Evolutionary conservation across 2,113 vertebrate species (phyloP).

Genomic region (Syngnathoides biaculeatus): DNA sequence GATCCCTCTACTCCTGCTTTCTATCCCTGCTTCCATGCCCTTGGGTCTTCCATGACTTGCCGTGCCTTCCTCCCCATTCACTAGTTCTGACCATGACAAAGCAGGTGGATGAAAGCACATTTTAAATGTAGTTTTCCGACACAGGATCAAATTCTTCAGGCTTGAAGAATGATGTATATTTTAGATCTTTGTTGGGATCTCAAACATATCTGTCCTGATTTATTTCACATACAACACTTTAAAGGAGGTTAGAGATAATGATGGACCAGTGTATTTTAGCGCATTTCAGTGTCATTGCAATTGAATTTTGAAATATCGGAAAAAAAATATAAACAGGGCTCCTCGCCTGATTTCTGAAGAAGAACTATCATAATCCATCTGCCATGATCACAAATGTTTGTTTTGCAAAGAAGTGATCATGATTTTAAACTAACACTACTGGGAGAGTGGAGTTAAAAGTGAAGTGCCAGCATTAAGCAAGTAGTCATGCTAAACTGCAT

Average conservation of each 20-base stretch:
- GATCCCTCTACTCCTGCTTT: too few relatives aligned
- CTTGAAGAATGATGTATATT: not conserved
- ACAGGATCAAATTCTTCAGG: not conserved
- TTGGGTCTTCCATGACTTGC: too few relatives aligned
- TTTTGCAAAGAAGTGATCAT: not conserved
- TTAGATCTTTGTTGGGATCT: not conserved
- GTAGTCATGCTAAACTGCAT: conserved; percentile 29
- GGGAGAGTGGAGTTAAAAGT: conserved; percentile 9
- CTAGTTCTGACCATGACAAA: too few relatives aligned
- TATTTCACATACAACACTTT: not conserved
- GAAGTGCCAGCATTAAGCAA: conserved; percentile 24
- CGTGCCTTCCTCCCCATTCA: too few relatives aligned
- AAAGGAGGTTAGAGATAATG: not conserved
- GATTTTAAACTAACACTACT: conserved; percentile 17
- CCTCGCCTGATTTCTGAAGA: not conserved
- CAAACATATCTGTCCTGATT: too few relatives aligned
- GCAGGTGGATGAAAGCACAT: not conserved
- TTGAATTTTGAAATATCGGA: not conserved
- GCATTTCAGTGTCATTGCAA: too few relatives aligned
- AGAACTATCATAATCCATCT: not conserved
- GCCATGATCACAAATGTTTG: not conserved
- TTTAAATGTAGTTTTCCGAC: not conserved
- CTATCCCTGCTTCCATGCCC: too few relatives aligned
- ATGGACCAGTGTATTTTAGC: not conserved
- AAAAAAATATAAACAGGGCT: not conserved